Percentiles rank a stretch among this genome's conserved stretches.
Conservation (phyloP, 2,888 invertebrate genomes). For the Bursaphelenchus okinawaensis region DNA sequence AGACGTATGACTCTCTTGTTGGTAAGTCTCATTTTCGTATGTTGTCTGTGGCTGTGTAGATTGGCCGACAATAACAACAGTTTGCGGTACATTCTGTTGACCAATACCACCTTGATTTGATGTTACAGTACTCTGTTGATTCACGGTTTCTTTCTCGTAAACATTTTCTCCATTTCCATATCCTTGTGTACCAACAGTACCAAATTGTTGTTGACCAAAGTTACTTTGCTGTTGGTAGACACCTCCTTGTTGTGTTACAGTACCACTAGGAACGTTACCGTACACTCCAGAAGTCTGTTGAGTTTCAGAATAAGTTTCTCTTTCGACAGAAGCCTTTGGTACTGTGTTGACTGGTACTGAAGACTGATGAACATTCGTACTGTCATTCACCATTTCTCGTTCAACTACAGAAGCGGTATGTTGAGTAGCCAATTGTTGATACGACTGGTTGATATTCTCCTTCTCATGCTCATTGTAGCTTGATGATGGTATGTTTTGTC, state of each 20-base stretch:
- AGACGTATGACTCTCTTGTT: neutral
- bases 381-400: neutral
- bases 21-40: neutral
- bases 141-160: neutral
- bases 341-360: neutral
- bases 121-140: neutral
- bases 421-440: no score
- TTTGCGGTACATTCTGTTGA: neutral
- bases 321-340: neutral
- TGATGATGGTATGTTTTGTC: no score
- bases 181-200: no score
- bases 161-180: no score
- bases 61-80: neutral
- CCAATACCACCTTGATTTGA: neutral
- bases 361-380: neutral
- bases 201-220: no score
- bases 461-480: no score
- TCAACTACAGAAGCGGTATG: no score
- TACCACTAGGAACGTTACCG: no score
- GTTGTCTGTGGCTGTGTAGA: neutral
- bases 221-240: neutral
- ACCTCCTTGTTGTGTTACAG: no score
- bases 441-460: neutral
- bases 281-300: neutral
- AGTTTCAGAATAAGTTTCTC: neutral